Percentiles rank a stretch among this genome's conserved stretches.
phyloP scores from a whole-genome alignment of 92 coral and sea anemone species.

The Epizoanthus rinbou region DNA sequence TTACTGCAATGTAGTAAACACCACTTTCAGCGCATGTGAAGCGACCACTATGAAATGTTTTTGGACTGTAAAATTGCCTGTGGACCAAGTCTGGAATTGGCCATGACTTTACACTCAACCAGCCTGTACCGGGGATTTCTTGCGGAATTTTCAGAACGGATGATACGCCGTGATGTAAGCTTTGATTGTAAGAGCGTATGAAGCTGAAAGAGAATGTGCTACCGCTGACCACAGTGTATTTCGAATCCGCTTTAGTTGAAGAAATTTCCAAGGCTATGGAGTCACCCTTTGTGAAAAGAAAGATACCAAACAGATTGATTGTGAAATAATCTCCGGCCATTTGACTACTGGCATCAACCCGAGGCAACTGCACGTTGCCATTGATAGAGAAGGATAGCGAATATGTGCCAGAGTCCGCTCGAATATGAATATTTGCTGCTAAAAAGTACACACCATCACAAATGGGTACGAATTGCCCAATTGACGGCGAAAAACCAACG shows the following conservation, averaged over 20 bases:
- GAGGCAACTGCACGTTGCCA: constrained; percentile 41
- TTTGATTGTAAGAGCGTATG: constrained; percentile 46
- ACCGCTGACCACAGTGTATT: constrained; percentile 15
- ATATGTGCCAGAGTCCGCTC: constrained; percentile 41
- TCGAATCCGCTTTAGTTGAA: constrained; percentile 4
- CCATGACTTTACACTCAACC: constrained; percentile 51
- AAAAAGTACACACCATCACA: constrained; percentile 64
- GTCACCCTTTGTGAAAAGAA: constrained; percentile 54
- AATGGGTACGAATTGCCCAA: constrained; percentile 53
- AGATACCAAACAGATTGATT: constrained; percentile 45
- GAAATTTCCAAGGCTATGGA: constrained; percentile 34
- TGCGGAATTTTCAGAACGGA: constrained; percentile 25
- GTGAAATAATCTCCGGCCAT: constrained; percentile 31
- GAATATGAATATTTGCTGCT: constrained; percentile 58
- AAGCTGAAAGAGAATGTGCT: constrained; percentile 59
- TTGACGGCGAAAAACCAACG: constrained; percentile 57
- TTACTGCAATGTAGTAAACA: constrained; percentile 51
- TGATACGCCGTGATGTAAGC: constrained; percentile 53
- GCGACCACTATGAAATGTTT: constrained; percentile 52
- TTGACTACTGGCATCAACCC: not conserved
- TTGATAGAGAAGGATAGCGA: constrained; percentile 43
- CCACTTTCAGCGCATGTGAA: constrained; percentile 59
- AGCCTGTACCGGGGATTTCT: constrained; percentile 60
- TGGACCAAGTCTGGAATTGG: constrained; percentile 25
- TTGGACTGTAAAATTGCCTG: constrained; percentile 38